Evolutionary conservation across 2,888 invertebrate genomes (phyloP).

Genomic region (Epirrita christyi): DNA sequence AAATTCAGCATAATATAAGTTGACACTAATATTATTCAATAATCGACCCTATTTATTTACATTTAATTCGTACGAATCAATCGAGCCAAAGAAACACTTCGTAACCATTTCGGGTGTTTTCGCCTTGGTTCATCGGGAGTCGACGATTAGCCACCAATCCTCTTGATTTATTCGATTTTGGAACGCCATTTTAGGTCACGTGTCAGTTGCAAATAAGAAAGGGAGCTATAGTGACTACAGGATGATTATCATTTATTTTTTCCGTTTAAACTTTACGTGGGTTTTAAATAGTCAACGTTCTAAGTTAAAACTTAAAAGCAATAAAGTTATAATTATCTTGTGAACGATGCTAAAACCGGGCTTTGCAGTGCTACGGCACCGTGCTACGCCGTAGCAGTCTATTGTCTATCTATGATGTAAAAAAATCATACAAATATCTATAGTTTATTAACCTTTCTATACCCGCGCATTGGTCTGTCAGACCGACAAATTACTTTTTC

Average conservation of each 20-base stretch:
- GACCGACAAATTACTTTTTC: no score
- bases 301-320: no score
- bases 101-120: slow-evolving; percentile 24
- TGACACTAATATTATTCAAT: not conserved
- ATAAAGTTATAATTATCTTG: no score
- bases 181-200: slow-evolving; percentile 77
- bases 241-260: slow-evolving; percentile 37
- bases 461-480: no score
- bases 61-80: slow-evolving; percentile 39
- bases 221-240: slow-evolving; percentile 48
- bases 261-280: no score
- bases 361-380: slow-evolving; percentile 16
- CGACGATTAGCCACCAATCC: slow-evolving; percentile 73
- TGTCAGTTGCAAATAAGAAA: slow-evolving; percentile 65
- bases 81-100: slow-evolving; percentile 7
- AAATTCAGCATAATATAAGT: not conserved
- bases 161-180: slow-evolving; percentile 78
- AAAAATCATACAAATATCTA: no score
- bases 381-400: slow-evolving; percentile 20
- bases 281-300: no score
- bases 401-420: slow-evolving; percentile 3
- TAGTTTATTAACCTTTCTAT: no score
- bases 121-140: slow-evolving; percentile 46
- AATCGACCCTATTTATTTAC: slow-evolving; percentile 33
- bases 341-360: not conserved